Evolutionary conservation across 2,888 invertebrate genomes (phyloP).

Genomic region (Parnassius smintheus): DNA sequence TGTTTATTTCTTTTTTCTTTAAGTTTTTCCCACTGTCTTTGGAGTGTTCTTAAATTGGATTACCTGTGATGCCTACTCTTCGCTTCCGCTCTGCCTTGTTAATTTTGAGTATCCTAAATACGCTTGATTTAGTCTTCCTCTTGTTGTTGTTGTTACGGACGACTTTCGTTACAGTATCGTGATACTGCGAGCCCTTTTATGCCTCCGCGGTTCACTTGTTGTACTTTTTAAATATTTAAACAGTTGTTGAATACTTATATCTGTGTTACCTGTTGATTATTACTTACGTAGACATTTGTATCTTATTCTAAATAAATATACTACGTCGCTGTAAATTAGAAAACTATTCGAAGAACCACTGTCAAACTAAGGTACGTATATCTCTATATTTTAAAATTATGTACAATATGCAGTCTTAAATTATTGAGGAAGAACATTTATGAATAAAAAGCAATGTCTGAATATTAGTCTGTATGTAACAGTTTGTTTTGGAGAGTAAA

Average conservation of each 20-base stretch:
- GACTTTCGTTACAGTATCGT: slow-evolving; percentile 47
- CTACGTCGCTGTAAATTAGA: slow-evolving; percentile 59
- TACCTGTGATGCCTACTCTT: slow-evolving; percentile 72
- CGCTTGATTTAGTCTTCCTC: slow-evolving; percentile 62
- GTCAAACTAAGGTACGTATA: slow-evolving; percentile 1
- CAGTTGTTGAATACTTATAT: slow-evolving; percentile 74
- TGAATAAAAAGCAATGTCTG: too few relatives aligned
- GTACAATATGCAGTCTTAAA: too few relatives aligned
- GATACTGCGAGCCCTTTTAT: slow-evolving; percentile 42
- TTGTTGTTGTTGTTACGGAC: slow-evolving; percentile 67
- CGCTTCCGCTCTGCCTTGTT: slow-evolving; percentile 59
- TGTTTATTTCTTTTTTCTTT: slow-evolving; percentile 32
- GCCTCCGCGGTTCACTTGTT: slow-evolving; percentile 61
- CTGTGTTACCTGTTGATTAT: slow-evolving; percentile 79
- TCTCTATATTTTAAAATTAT: too few relatives aligned
- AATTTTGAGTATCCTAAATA: slow-evolving; percentile 45
- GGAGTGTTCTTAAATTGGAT: slow-evolving; percentile 30
- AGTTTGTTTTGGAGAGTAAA: too few relatives aligned
- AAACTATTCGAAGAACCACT: slow-evolving; percentile 38
- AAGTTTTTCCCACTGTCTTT: slow-evolving; percentile 32
- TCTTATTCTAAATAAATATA: slow-evolving; percentile 55
- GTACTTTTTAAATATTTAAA: slow-evolving; percentile 75
- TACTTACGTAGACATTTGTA: slow-evolving; percentile 63
- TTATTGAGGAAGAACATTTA: too few relatives aligned
- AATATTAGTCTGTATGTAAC: too few relatives aligned